Evolutionary conservation across 2,888 invertebrate species (phyloP), one percentile per base, ranked within the genome.

Genomic region (Ophraella communa): DNA sequence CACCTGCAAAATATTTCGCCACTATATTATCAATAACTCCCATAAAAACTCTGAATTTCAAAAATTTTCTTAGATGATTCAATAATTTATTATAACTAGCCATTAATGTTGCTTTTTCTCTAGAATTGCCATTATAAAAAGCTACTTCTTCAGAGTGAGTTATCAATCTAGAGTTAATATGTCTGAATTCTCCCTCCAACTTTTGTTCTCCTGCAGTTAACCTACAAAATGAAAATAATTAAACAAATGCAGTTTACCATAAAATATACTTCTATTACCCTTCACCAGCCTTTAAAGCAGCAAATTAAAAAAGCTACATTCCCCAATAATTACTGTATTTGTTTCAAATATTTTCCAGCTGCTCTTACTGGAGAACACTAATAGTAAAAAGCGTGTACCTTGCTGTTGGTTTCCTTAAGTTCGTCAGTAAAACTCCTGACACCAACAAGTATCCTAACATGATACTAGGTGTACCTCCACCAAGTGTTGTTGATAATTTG

Each of bases 151-250:
- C 98, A 0, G 97, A 94, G 82, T 98, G 97, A 0, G 97, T 96
- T 66, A 99, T 98, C 27, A 99, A 86, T 55, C 98, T 71, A 1
- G 98, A 95, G 82, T 99, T 96, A 30, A 98, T 96, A 79, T 95
- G 98, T 79, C 98, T 88, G 83, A 95, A 98, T 85, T 99, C 98
- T 58, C 98, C 99, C 84, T 99, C 99, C n/a, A 98, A 84, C 80
- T 94, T 94, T 82, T 98, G 98, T 81, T 99, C 98, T 4, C 66
- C 73, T 1, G 96, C 94, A 0, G 98, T 98, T 84, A 98, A 86
- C 52, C 89, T 60, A 23, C 21, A 49, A 23, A 23, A 27, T 8
- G 8, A n/a, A 0, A 4, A n/a, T n/a, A 11, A 47, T 11, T 45
- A 10, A 21, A 10, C 23, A 23, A 1, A 35, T n/a, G 24, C 51